Evolutionary conservation across 2,888 invertebrate genomes (phyloP), one percentile per base, ranked within the genome.

Genomic region (Xylophagus ater): DNA sequence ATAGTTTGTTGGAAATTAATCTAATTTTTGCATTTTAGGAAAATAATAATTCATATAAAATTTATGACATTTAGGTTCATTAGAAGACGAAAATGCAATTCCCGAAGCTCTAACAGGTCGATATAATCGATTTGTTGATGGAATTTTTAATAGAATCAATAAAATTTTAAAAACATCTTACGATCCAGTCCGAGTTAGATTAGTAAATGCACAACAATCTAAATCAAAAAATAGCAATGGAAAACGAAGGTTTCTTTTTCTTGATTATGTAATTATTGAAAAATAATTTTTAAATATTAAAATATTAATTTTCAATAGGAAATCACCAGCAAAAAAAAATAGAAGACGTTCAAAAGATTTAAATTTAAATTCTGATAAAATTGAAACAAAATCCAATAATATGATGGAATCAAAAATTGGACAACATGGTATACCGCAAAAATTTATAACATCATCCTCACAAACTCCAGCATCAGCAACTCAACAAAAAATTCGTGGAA

Each of bases 71-170:
- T 50, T 59, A 64, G 50, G 56, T 58, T 49, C 64, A 57, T 47
- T 64, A 58, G 47, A 62, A 56, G 60, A 56, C 53, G 31, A 55
- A 51, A 46, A 57, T 54, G 46, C 57, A 55, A 36, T 84, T 47
- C 78, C 86, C 24, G 76, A 81, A 8, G 71, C 78, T 44, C 80
- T 83, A 66, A 78, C 82, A 21, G 73, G 80, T 35, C 85, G 85
- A 56, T 87, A 87, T 68, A 88, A 88, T 65, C 74, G 80, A 49
- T 87, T 86, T 61, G 81, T 86, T 40, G 88, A 88, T 65, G 83
- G 78, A 51, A 83, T 87, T 49, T 70, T 87, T 47, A 76, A 76
- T 41, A 74, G 84, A 51, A 85, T 88, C 66, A 88, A 87, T 65
- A 77, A 78, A 50, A 82, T 87, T 42, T 66, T 88, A 47, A 72